Base-by-base conservation (phyloP, 2,797 vertebrate genomes). In the Podarcis siculus region DNA sequence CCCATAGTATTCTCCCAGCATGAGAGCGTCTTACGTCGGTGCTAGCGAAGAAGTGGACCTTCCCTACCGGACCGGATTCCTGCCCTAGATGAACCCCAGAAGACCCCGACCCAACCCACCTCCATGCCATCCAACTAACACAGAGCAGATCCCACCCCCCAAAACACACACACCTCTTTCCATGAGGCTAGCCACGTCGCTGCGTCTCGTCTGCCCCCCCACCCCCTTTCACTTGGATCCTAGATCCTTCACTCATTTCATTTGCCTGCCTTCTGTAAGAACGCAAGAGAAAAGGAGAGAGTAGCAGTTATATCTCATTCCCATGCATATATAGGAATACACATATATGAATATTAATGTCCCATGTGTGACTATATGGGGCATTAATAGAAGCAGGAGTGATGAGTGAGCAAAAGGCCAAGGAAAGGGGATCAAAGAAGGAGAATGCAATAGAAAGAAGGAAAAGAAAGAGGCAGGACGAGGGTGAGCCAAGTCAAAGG, bases 1-100 rank as follows among this genome's bases (percentile, higher is more conserved):
- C 55, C 82, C 83, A 81, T 87, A 88, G 90, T 88, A 95, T 71
- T 81, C 87, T 87, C 88, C 86, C 84, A 85, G 89, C 90, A 88
- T 90, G 92, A 92, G 87, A 89, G 87, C 85, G 87, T 93, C 89
- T 82, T 94, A 87, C 77, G 85, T 79, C 81, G 87, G 79, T 86
- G 87, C 89, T 82, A 89, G 86, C 87, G 86, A 91, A 87, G 92
- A 90, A 87, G 81, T 39, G 2, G 77, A 88, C 81, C 75, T 88
- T 83, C 90, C 79, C 32, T 71, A 87, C 92, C 71, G 61, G 78
- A 90, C 90, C 71, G n/a, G 86, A 81, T 83, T 86, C 72, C 89
- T 87, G 67, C 84, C 90, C 93, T 92, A 79, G 91, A 82, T 83
- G 85, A 82, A 61, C 64, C 81, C 86, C 91, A 86, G 81, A 87